Evolutionary conservation across 2,113 vertebrate genomes (phyloP).

Genomic region (Neodon shergylaensis): DNA sequence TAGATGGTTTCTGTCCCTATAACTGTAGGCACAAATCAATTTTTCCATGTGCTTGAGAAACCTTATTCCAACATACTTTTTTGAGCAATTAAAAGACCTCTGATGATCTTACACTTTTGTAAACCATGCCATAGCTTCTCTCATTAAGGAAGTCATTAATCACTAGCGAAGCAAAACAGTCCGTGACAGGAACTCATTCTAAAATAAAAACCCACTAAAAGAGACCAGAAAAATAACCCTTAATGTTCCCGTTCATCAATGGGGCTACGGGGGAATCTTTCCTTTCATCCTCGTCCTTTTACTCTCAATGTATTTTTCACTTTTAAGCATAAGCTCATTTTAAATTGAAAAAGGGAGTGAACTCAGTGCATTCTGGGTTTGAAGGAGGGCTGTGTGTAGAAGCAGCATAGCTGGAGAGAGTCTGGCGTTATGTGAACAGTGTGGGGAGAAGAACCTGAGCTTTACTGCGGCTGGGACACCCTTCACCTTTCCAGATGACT

Average conservation of each 20-base stretch:
- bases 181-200: background rate
- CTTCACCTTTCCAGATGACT: background rate
- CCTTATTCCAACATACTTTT: background rate
- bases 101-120: background rate
- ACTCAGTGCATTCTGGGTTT: background rate
- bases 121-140: background rate
- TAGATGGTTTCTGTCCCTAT: background rate
- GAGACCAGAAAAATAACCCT: background rate
- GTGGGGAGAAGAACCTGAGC: background rate
- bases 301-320: constrained; percentile 11
- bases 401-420: background rate
- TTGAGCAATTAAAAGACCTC: constrained; percentile 37
- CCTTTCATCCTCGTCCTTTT: background rate
- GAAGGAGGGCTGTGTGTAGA: background rate
- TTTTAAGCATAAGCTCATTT: constrained; percentile 11
- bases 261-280: background rate
- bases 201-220: background rate
- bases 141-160: constrained; percentile 32
- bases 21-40: background rate
- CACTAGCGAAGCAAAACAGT: constrained; percentile 38
- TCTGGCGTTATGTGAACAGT: too few relatives aligned
- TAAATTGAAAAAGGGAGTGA: background rate
- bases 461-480: rapidly evolving
- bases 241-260: background rate
- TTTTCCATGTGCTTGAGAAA: constrained; percentile 19